phyloP scores from a whole-genome alignment of 2,888 invertebrate genomes.

The Malacosoma neustria region DNA sequence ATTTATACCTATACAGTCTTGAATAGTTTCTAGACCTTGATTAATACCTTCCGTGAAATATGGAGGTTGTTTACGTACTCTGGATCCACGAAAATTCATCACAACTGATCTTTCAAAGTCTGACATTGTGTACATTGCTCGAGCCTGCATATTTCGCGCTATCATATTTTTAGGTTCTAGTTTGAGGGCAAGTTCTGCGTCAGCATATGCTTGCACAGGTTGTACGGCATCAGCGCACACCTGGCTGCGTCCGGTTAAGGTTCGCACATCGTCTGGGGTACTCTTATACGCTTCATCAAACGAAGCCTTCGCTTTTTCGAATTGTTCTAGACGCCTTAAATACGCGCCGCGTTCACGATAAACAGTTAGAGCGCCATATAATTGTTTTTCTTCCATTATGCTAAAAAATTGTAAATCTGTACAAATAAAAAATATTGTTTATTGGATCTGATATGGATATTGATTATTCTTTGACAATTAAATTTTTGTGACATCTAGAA shows the following conservation, averaged over 20 bases:
- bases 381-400: constrained; percentile 53
- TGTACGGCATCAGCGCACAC: constrained; percentile 59
- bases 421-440: constrained; percentile 14
- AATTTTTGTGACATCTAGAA: too few species aligned
- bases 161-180: constrained; percentile 55
- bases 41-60: constrained; percentile 65
- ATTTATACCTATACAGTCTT: constrained; percentile 60
- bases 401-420: constrained; percentile 9
- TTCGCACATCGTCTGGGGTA: constrained; percentile 46
- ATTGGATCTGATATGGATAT: neutral
- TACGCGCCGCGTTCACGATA: constrained; percentile 60
- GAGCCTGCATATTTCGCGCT: constrained; percentile 59
- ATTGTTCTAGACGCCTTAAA: constrained; percentile 57
- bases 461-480: neutral
- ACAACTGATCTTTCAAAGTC: constrained; percentile 62
- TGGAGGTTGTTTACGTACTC: constrained; percentile 47
- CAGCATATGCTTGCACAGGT: constrained; percentile 53
- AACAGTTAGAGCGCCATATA: constrained; percentile 53
- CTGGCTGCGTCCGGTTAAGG: constrained; percentile 54
- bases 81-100: constrained; percentile 54
- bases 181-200: constrained; percentile 57
- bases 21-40: constrained; percentile 60
- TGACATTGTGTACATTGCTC: constrained; percentile 62
- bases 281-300: constrained; percentile 55
- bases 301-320: constrained; percentile 54